Percentiles rank a stretch among this genome's conserved stretches.
Evolutionary conservation across 2,888 invertebrate species (phyloP).

Genomic region (Ectemnius continuus): DNA sequence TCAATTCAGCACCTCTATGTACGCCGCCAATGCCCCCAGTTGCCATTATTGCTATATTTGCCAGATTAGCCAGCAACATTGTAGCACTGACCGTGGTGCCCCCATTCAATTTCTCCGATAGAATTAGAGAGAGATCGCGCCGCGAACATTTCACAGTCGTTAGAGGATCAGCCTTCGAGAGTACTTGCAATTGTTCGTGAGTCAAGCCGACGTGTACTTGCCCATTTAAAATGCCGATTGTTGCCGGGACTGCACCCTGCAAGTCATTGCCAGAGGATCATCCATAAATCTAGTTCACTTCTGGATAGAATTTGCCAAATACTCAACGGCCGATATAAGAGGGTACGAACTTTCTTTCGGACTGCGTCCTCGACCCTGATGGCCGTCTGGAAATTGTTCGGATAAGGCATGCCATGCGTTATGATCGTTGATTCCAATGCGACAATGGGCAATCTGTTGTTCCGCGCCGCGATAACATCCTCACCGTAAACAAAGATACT

Average conservation of each 20-base stretch:
- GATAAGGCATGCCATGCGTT: slow-evolving; percentile 98
- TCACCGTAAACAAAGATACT: slow-evolving; percentile 71
- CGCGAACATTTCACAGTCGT: slow-evolving; percentile 90
- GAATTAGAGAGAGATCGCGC: slow-evolving; percentile 89
- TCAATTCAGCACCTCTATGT: slow-evolving; percentile 91
- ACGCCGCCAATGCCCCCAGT: slow-evolving; percentile 98
- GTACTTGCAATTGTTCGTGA: slow-evolving; percentile 81
- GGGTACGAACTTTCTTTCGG: slow-evolving; percentile 78
- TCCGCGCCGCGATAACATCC: slow-evolving; percentile 84
- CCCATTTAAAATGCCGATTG: slow-evolving; percentile 93
- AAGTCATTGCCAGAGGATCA: slow-evolving; percentile 33
- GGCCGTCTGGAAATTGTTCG: slow-evolving; percentile 93
- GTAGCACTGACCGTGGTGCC: slow-evolving; percentile 99
- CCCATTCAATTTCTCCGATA: slow-evolving; percentile 86
- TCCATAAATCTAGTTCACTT: slow-evolving; percentile 19
- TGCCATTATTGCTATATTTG: slow-evolving; percentile 93
- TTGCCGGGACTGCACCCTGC: slow-evolving; percentile 93
- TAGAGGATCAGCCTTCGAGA: slow-evolving; percentile 80
- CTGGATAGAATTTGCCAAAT: background rate
- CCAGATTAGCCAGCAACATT: slow-evolving; percentile 89
- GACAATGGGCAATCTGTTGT: slow-evolving; percentile 86
- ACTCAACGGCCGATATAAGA: background rate
- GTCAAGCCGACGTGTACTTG: slow-evolving; percentile 89
- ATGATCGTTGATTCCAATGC: slow-evolving; percentile 98
- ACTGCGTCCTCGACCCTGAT: slow-evolving; percentile 89